A percentile compares a stretch with the other conserved stretches of the same genome.
phyloP scores from a whole-genome alignment of 1,140 invertebrate genomes.

The Oryctes rhinoceros region DNA sequence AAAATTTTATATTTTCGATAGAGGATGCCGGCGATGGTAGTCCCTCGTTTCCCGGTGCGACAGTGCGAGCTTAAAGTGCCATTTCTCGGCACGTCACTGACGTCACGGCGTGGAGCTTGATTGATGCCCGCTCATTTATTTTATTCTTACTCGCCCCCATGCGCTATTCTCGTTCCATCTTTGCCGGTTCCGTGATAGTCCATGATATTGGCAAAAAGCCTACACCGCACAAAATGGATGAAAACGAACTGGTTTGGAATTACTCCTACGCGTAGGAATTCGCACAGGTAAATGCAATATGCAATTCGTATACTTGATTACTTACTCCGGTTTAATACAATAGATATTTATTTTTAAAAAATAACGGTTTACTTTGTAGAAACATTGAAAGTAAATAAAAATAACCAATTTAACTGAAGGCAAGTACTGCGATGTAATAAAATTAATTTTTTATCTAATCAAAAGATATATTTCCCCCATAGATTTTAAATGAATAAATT shows the following conservation, averaged over 20 bases:
- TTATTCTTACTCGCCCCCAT: slow-evolving; percentile 22
- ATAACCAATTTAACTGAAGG: too few relatives aligned
- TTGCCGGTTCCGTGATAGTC: neutral
- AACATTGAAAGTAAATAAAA: too few relatives aligned
- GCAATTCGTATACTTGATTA: neutral
- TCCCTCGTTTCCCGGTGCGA: slow-evolving; percentile 22
- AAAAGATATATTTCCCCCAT: too few relatives aligned
- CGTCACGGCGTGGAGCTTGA: slow-evolving; percentile 28
- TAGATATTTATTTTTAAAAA: neutral
- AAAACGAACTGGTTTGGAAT: neutral
- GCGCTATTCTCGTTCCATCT: neutral
- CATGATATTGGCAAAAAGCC: slow-evolving; percentile 26
- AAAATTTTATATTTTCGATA: slow-evolving; percentile 34
- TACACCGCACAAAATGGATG: neutral
- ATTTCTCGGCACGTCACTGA: slow-evolving; percentile 33
- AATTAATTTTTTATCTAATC: too few relatives aligned
- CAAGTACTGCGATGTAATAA: too few relatives aligned
- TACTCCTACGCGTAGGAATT: neutral
- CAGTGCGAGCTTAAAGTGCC: slow-evolving; percentile 33
- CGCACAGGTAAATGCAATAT: neutral
- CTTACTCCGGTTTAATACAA: neutral
- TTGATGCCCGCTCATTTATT: slow-evolving; percentile 28
- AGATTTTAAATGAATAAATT: too few relatives aligned
- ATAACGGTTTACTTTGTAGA: too few relatives aligned
- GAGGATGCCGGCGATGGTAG: slow-evolving; percentile 26